Evolutionary conservation across 2,113 vertebrate genomes (phyloP).

Genomic region (Myotis davidii): DNA sequence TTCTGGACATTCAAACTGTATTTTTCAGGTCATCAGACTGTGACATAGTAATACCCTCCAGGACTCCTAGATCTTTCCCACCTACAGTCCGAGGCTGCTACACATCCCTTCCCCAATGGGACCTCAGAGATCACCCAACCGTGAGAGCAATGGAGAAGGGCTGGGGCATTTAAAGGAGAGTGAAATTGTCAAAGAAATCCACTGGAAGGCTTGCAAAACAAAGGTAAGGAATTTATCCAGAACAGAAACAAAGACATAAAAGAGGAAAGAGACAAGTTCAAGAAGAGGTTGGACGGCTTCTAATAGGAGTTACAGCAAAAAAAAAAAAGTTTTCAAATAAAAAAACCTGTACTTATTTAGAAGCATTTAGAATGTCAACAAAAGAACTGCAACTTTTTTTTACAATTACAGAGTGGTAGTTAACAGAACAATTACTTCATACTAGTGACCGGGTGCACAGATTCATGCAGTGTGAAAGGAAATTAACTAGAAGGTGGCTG

Average conservation of each 20-base stretch:
- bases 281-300: background rate
- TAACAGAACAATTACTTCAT: no score
- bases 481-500: no score
- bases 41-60: background rate
- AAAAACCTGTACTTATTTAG: no score
- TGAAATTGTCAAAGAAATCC: background rate
- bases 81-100: background rate
- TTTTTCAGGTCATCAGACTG: background rate
- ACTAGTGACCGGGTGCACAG: no score
- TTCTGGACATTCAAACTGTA: background rate
- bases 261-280: background rate
- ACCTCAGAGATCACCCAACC: background rate
- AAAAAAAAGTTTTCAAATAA: no score
- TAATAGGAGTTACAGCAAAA: background rate
- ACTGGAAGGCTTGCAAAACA: background rate
- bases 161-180: background rate
- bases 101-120: background rate
- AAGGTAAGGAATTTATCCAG: background rate
- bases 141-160: background rate
- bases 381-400: no score
- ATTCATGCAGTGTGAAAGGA: no score
- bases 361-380: no score
- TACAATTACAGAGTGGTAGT: no score
- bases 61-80: background rate
- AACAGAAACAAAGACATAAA: background rate